Percentiles rank a stretch among this genome's conserved stretches.
Evolutionary conservation across 2,888 invertebrate genomes (phyloP).

Genomic region (Cheilosia vulpina): DNA sequence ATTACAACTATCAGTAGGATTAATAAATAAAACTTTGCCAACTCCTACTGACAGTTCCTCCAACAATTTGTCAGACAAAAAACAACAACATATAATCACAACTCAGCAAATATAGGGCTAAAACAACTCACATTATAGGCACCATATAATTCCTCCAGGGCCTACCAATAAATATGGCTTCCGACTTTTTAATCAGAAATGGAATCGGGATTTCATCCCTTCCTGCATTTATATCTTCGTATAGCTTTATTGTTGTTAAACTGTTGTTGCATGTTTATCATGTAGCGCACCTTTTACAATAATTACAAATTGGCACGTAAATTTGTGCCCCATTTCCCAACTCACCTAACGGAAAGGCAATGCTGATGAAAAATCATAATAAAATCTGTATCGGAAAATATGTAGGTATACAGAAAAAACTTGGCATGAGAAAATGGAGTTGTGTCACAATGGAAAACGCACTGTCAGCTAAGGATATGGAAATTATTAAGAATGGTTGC

Average conservation of each 20-base stretch:
- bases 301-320: conserved; percentile 70
- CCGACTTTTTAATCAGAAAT: conserved; percentile 41
- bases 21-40: conserved; percentile 38
- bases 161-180: conserved; percentile 33
- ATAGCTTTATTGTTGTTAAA: conserved; percentile 23
- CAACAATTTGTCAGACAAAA: conserved; percentile 8
- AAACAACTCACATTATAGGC: conserved; percentile 39
- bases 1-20: conserved; percentile 40
- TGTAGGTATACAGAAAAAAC: not conserved
- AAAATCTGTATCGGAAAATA: conserved; percentile 1
- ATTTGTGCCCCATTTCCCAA: conserved; percentile 57
- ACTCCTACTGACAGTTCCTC: conserved; percentile 36
- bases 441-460: conserved; percentile 48
- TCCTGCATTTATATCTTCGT: conserved; percentile 18
- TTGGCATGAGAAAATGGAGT: conserved; percentile 21
- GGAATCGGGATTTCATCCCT: conserved; percentile 32
- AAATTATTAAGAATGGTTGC: conserved; percentile 51
- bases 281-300: conserved; percentile 50
- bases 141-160: conserved; percentile 17
- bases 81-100: conserved; percentile 48
- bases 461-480: conserved; percentile 51
- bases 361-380: conserved; percentile 45
- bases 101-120: conserved; percentile 52
- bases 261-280: conserved; percentile 39
- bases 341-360: conserved; percentile 43